These are phyloP conservation scores for Melanostoma scalare DNA, from an alignment of 2,888 invertebrate genomes.

Conservation along the genomic window DNA sequence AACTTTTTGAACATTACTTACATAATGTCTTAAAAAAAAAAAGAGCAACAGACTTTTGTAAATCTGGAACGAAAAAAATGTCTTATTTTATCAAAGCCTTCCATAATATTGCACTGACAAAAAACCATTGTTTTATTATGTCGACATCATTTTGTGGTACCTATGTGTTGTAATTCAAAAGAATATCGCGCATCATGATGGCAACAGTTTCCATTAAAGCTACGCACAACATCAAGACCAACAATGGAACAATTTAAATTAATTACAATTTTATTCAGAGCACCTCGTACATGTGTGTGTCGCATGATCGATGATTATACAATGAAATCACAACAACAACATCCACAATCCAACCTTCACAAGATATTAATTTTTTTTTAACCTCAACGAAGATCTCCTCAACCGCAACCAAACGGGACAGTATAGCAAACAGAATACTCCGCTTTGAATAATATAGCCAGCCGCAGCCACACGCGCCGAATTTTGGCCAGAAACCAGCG, in stretches of 20 bases:
- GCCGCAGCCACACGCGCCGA: constrained; percentile 27
- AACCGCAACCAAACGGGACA: background rate
- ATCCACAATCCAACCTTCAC: background rate
- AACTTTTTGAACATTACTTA: too few species aligned
- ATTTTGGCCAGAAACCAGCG: constrained; percentile 32
- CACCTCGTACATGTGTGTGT: constrained; percentile 23
- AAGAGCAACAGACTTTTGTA: too few species aligned
- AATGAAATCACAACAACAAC: too few species aligned
- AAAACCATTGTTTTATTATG: too few species aligned
- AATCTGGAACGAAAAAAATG: too few species aligned
- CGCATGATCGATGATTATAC: constrained; percentile 34
- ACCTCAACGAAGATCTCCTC: background rate
- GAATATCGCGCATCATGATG: too few species aligned
- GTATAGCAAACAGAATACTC: background rate
- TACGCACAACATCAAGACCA: constrained; percentile 1
- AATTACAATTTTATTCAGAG: constrained; percentile 25
- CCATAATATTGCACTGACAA: too few species aligned
- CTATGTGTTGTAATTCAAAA: too few species aligned
- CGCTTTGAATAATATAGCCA: constrained; percentile 28
- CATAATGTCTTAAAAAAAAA: too few species aligned
- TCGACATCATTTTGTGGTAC: too few species aligned
- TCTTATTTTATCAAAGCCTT: too few species aligned
- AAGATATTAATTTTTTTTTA: constrained; percentile 8
- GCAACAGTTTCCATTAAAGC: too few species aligned
- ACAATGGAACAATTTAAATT: constrained; percentile 50